Percentiles rank a stretch among this genome's conserved stretches.
These are phyloP conservation scores for Galbula dea DNA, from an alignment of 2,113 vertebrate genomes.

Conservation along the genomic window DNA sequence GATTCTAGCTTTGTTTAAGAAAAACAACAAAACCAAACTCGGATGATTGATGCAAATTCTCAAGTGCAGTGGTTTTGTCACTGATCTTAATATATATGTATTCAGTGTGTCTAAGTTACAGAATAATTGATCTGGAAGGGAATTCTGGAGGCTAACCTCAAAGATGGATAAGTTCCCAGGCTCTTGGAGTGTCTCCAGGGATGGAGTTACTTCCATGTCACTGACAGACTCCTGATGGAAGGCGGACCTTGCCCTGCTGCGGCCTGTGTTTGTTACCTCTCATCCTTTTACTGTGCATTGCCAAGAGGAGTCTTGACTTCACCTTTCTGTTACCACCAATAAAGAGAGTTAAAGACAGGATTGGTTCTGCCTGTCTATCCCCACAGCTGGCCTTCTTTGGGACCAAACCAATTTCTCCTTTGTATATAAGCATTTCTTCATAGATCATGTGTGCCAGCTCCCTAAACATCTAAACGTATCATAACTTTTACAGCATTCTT, in stretches of 20 bases:
- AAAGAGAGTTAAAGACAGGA: background rate
- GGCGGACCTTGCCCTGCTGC: background rate
- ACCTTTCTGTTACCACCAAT: background rate
- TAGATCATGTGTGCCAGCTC: background rate
- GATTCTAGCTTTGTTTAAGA: background rate
- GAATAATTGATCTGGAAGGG: background rate
- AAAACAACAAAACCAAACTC: background rate
- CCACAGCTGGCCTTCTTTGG: background rate
- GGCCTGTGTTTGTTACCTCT: background rate
- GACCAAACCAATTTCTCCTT: background rate
- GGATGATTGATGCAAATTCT: background rate
- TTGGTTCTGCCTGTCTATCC: background rate
- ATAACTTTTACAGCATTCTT: background rate
- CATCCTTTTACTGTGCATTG: background rate
- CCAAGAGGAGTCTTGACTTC: background rate
- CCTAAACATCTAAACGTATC: too few species aligned
- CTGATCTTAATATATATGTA: background rate
- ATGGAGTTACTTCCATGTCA: background rate
- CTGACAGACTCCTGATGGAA: background rate
- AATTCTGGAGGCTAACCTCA: background rate
- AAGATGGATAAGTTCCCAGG: background rate
- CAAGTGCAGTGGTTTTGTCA: background rate
- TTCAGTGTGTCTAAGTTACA: background rate
- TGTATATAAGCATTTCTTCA: background rate
- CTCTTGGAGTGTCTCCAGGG: background rate